Evolutionary conservation across 2,888 invertebrate species (phyloP).

Genomic region (Schrankia costaestrigalis): DNA sequence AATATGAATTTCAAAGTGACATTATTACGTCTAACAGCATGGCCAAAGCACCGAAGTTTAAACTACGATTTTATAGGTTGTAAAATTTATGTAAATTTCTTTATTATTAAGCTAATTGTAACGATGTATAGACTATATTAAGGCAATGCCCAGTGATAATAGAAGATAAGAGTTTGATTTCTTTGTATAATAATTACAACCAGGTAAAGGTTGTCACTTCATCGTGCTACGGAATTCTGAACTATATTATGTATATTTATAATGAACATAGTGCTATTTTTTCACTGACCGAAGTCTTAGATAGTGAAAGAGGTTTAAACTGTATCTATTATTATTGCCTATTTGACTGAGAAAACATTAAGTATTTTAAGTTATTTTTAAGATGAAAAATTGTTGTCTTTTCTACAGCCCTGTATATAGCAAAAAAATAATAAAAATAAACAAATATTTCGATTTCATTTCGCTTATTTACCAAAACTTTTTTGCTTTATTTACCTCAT

Average conservation of each 20-base stretch:
- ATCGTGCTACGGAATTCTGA: slow-evolving; percentile 61
- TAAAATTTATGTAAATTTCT: slow-evolving; percentile 62
- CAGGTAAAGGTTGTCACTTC: slow-evolving; percentile 48
- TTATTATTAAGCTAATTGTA: slow-evolving; percentile 41
- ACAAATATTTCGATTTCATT: slow-evolving; percentile 57
- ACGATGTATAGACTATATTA: slow-evolving; percentile 51
- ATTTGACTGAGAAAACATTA: slow-evolving; percentile 69
- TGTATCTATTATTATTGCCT: slow-evolving; percentile 50
- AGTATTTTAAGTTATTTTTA: slow-evolving; percentile 73
- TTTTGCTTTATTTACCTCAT: background rate
- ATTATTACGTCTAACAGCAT: too few species aligned
- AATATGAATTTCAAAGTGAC: too few species aligned
- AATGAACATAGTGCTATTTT: slow-evolving; percentile 63
- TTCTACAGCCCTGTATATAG: slow-evolving; percentile 78
- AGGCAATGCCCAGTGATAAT: slow-evolving; percentile 77
- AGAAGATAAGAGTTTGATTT: slow-evolving; percentile 68
- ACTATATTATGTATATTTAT: slow-evolving; percentile 52
- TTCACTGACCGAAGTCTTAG: slow-evolving; percentile 58
- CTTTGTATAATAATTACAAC: slow-evolving; percentile 36
- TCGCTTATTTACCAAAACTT: slow-evolving; percentile 16
- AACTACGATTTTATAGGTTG: slow-evolving; percentile 65
- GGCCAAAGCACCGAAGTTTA: slow-evolving; percentile 76
- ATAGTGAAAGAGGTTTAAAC: slow-evolving; percentile 45
- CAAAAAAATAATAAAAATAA: slow-evolving; percentile 54
- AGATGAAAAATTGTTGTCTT: slow-evolving; percentile 65